phyloP scores from a whole-genome alignment of 2,888 invertebrate species.

The Limnephilus lunatus region DNA sequence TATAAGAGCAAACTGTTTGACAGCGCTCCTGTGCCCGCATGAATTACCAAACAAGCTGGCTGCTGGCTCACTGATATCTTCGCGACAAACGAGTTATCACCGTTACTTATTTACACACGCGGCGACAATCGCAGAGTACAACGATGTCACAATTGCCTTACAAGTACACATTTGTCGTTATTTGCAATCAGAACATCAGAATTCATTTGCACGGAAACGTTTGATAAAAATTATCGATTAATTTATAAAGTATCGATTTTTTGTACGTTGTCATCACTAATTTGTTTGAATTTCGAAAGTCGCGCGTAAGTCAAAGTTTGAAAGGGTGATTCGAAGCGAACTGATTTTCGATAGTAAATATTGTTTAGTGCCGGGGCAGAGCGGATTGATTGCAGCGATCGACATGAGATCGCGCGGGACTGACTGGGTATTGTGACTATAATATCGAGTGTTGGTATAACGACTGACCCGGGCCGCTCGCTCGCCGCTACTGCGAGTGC shows the following conservation, averaged over 20 bases:
- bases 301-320: neutral
- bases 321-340: neutral
- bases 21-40: neutral
- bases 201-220: neutral
- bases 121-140: constrained; percentile 7
- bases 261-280: neutral
- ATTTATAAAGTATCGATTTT: neutral
- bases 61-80: constrained; percentile 26
- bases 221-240: neutral
- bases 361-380: constrained; percentile 1
- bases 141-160: constrained; percentile 33
- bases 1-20: neutral
- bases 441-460: neutral
- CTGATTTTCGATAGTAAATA: constrained; percentile 5
- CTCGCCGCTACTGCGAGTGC: constrained; percentile 30
- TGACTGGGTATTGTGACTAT: neutral
- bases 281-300: neutral
- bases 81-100: constrained; percentile 32
- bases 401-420: constrained; percentile 10
- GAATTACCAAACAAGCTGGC: constrained; percentile 10
- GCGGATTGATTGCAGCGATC: constrained; percentile 1
- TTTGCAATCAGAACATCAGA: neutral
- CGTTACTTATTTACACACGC: constrained; percentile 34
- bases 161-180: neutral
- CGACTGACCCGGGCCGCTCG: constrained; percentile 43